Conservation (phyloP, 1,140 invertebrate genomes). For the Leptoteleia sp. region DNA sequence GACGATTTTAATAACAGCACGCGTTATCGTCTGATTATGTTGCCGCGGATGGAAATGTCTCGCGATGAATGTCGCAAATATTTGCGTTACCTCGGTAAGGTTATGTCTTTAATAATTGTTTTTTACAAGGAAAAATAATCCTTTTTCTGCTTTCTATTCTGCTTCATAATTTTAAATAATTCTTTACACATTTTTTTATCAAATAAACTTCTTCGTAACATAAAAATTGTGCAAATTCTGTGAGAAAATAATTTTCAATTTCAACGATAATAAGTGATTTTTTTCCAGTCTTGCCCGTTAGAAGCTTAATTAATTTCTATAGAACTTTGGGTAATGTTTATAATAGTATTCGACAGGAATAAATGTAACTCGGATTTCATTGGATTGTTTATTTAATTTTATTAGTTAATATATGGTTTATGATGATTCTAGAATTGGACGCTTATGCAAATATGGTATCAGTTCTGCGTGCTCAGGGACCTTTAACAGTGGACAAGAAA, state of each 20-base stretch:
- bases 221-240: background rate
- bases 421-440: conserved; percentile 88
- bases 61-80: conserved; percentile 92
- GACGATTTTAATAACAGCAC: conserved; percentile 32
- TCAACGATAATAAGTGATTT: too few relatives aligned
- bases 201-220: background rate
- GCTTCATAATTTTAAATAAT: conserved; percentile 41
- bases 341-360: too few relatives aligned
- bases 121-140: conserved; percentile 41
- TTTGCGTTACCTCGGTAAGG: conserved; percentile 90
- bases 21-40: conserved; percentile 82
- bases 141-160: conserved; percentile 69
- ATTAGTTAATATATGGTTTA: conserved; percentile 15
- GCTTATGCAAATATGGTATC: conserved; percentile 94
- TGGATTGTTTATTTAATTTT: background rate
- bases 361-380: background rate
- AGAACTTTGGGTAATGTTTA: too few relatives aligned
- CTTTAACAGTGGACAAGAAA: conserved; percentile 90
- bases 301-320: too few relatives aligned
- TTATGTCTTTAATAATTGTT: conserved; percentile 67
- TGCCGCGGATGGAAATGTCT: conserved; percentile 88
- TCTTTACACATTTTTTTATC: background rate
- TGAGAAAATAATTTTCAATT: too few relatives aligned
- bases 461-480: conserved; percentile 94
- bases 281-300: too few relatives aligned